Percentiles rank a stretch among this genome's conserved stretches.
Evolutionary conservation across 2,888 invertebrate species (phyloP).

Genomic region (Epinotia demarniana): DNA sequence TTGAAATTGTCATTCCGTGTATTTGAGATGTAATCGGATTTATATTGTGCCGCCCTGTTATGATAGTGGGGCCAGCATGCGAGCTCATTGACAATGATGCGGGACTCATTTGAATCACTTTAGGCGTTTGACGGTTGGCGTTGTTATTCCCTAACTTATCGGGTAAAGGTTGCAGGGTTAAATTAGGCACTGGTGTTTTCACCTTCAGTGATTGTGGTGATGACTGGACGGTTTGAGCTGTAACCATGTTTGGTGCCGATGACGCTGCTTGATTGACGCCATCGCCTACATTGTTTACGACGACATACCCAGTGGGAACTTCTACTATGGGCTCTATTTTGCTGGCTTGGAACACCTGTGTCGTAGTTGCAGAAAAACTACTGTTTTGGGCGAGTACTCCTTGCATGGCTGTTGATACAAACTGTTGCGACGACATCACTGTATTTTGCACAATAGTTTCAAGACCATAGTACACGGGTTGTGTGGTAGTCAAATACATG

Average conservation of each 20-base stretch:
- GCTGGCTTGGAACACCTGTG: slow-evolving; percentile 93
- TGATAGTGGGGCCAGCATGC: slow-evolving; percentile 67
- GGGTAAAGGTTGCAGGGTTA: slow-evolving; percentile 79
- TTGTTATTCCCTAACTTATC: slow-evolving; percentile 70
- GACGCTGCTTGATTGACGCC: slow-evolving; percentile 71
- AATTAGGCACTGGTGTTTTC: slow-evolving; percentile 75
- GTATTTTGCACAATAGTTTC: slow-evolving; percentile 95
- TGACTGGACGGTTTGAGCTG: slow-evolving; percentile 74
- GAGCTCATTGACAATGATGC: slow-evolving; percentile 65
- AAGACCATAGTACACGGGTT: slow-evolving; percentile 92
- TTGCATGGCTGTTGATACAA: slow-evolving; percentile 92
- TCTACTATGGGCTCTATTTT: slow-evolving; percentile 93
- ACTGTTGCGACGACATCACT: slow-evolving; percentile 95
- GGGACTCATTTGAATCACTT: slow-evolving; percentile 78
- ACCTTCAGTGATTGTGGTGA: slow-evolving; percentile 74
- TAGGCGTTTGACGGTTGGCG: slow-evolving; percentile 72
- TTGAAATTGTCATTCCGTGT: slow-evolving; percentile 75
- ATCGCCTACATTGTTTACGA: slow-evolving; percentile 86
- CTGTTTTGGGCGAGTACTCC: slow-evolving; percentile 92
- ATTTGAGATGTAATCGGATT: slow-evolving; percentile 81
- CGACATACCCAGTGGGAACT: slow-evolving; percentile 88
- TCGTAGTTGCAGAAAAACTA: slow-evolving; percentile 93
- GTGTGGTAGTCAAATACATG: slow-evolving; percentile 86
- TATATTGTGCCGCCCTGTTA: slow-evolving; percentile 73
- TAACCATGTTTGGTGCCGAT: slow-evolving; percentile 75